Percentiles rank a stretch among this genome's conserved stretches.
phyloP scores from a whole-genome alignment of 2,797 vertebrate species.

The Ficedula albicollis region DNA sequence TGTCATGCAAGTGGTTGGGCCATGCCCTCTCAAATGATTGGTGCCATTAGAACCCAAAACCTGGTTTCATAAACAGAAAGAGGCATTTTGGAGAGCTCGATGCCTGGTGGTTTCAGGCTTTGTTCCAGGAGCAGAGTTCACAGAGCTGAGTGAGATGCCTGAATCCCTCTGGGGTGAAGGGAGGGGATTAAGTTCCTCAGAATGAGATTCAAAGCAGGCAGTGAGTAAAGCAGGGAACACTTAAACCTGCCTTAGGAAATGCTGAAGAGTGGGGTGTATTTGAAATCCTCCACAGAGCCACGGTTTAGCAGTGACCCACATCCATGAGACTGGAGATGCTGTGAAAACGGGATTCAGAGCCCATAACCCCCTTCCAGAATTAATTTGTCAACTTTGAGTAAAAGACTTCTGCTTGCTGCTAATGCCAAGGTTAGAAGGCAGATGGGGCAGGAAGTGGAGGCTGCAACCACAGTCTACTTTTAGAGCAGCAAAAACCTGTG shows the following conservation, averaged over 20 bases:
- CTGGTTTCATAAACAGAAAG: background rate
- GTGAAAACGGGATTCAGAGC: conserved; percentile 37
- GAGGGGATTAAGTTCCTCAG: conserved; percentile 38
- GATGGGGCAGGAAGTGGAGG: background rate
- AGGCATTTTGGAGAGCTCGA: rapidly evolving
- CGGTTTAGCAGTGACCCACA: conserved; percentile 29
- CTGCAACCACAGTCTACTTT: background rate
- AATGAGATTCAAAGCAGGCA: conserved; percentile 44
- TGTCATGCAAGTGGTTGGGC: background rate
- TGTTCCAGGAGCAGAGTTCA: conserved; percentile 12
- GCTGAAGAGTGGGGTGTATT: background rate
- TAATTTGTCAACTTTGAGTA: background rate
- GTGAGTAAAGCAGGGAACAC: background rate
- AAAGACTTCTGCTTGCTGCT: conserved; percentile 3
- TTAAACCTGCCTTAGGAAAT: conserved; percentile 57
- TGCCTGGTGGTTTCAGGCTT: background rate
- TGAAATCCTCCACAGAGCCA: conserved; percentile 26
- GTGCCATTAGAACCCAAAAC: background rate
- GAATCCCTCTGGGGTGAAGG: conserved; percentile 7
- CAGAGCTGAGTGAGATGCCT: background rate
- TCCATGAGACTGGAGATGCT: background rate
- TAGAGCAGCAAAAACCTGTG: background rate
- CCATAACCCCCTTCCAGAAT: background rate
- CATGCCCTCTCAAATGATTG: background rate
- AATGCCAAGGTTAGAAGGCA: conserved; percentile 11